Base-by-base conservation (phyloP, 92 coral and sea anemone genomes). In the Parazoanthus atlanticus region DNA sequence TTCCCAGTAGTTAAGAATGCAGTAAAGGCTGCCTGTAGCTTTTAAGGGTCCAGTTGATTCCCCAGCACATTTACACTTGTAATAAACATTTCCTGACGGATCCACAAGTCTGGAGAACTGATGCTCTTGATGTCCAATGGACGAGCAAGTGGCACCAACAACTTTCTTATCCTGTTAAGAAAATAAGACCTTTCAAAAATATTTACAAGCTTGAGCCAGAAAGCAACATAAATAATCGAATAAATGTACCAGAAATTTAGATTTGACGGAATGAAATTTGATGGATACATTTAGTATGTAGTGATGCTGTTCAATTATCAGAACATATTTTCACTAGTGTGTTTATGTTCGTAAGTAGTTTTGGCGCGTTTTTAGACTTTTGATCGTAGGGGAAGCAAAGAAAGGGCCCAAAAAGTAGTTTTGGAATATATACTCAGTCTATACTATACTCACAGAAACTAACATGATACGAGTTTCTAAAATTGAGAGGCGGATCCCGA, bases 11-110 rank as follows among this genome's bases (percentile, higher is more conserved):
- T 43, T 6, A 12, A 83, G 66, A n/a, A 41, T 47, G 30, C 78
- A 83, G 25, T 5, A 69, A 17, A 69, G 67, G 8, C 11, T 54
- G 8, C 10, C 4, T 4, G 49, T 2, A n/a, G 54, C 8, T 41
- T 26, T 21, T 10, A 43, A 28, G 65, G 61, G 38, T 43, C 61
- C 77, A 5, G 41, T 66, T 13, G 86, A 25, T 3, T 38, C 34
- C 64, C 76, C 86, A 1, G 76, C 76, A 67, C 86, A 83, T 13
- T 7, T 38, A n/a, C 86, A 83, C n/a, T 38, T 40, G 86, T 69
- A 83, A 41, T 66, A 66, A 15, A 21, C 40, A 26, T 67, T 26
- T 8, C 58, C 36, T 2, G 6, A 1, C 19, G 78, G 26, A 83
- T 66, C 25, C 25, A 67, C 47, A 34, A 69, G 9, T 66, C 38